These are phyloP conservation scores for Mormyrops attenuatus DNA, from an alignment of 2,797 vertebrate species.

Conservation along the genomic window DNA sequence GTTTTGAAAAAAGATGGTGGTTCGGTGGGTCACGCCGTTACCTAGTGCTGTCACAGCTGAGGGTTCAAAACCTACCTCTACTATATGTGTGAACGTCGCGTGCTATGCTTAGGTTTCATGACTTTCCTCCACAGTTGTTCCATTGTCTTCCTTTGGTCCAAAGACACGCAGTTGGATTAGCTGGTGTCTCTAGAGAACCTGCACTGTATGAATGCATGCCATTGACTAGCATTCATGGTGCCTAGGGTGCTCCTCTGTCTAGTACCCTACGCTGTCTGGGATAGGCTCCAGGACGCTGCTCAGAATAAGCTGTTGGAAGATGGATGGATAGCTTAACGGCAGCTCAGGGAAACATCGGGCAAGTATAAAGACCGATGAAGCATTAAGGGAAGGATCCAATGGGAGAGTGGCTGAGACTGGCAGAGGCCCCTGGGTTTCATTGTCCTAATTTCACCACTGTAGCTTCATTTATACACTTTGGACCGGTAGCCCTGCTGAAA, in stretches of 20 bases:
- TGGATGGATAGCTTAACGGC: not conserved
- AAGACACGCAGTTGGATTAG: not conserved
- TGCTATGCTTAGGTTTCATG: not conserved
- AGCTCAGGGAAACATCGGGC: not conserved
- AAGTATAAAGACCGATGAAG: not conserved
- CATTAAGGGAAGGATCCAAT: not conserved
- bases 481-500: not conserved
- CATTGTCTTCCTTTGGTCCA: not conserved
- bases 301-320: not conserved
- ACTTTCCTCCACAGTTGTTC: not conserved
- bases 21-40: not conserved
- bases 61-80: not conserved
- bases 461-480: not conserved
- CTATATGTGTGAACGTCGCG: not conserved
- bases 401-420: not conserved
- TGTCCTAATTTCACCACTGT: not conserved
- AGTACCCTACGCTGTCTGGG: not conserved
- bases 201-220: not conserved
- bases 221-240: not conserved
- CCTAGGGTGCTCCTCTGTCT: not conserved
- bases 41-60: not conserved
- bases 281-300: not conserved
- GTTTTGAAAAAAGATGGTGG: not conserved
- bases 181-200: not conserved
- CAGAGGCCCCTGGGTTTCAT: not conserved